A percentile compares a stretch with the other conserved stretches of the same genome.
phyloP scores from a whole-genome alignment of 2,888 invertebrate species.

The Omphaloscelis lunosa region DNA sequence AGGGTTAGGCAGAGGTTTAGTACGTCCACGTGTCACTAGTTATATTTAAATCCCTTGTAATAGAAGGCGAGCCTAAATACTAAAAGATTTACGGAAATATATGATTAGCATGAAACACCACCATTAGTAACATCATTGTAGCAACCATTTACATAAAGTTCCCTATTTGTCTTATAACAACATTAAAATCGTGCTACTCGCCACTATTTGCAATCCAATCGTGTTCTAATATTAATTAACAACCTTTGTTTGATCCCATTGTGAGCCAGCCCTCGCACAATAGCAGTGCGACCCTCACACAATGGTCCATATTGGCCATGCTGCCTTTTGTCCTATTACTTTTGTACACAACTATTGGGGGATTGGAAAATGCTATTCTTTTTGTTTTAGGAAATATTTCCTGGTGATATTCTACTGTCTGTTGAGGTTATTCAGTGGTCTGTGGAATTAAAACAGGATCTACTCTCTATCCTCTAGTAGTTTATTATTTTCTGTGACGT shows the following conservation, averaged over 20 bases:
- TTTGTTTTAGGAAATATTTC: conserved; percentile 23
- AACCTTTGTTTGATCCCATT: conserved; percentile 49
- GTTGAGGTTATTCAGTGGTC: conserved; percentile 8
- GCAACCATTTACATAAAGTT: neutral
- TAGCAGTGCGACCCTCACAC: conserved; percentile 29
- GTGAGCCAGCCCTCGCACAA: conserved; percentile 42
- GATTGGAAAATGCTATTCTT: conserved; percentile 24
- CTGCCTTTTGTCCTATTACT: conserved; percentile 46
- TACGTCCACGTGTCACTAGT: too few relatives aligned
- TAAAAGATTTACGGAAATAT: too few relatives aligned
- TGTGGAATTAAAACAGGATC: neutral
- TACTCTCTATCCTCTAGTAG: neutral
- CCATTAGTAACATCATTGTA: too few relatives aligned
- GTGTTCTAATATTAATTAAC: conserved; percentile 59
- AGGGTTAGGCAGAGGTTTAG: neutral
- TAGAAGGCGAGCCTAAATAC: too few relatives aligned
- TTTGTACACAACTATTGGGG: conserved; percentile 33
- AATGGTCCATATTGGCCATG: conserved; percentile 45
- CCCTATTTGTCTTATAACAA: neutral
- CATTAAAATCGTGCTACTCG: conserved; percentile 19
- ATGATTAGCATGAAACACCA: neutral
- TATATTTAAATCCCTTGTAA: neutral
- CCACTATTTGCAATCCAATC: conserved; percentile 55
- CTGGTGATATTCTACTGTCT: neutral
- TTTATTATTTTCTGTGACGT: neutral